These are phyloP conservation scores for Protaetia brevitarsis DNA, from an alignment of 1,140 invertebrate species.

Conservation along the genomic window DNA sequence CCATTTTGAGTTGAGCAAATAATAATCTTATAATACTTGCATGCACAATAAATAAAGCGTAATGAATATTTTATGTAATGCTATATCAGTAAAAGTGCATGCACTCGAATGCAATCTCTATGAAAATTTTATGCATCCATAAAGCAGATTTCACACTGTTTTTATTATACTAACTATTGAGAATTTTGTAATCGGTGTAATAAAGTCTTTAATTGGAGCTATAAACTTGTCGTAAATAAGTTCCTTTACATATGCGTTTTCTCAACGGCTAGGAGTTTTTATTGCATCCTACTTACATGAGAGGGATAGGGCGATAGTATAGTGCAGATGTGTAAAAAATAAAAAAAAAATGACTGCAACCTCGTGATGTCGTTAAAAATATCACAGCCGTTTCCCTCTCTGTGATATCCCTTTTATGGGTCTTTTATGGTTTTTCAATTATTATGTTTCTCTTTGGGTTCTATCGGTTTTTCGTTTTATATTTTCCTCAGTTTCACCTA, in stretches of 20 bases:
- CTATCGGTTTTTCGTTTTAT: neutral
- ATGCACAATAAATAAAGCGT: too few relatives aligned
- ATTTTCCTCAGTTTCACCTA: too few relatives aligned
- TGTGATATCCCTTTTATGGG: neutral
- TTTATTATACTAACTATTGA: neutral
- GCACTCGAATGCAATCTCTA: neutral
- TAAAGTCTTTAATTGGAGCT: neutral
- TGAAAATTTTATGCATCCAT: neutral
- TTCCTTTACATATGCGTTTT: neutral
- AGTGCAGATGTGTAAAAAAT: neutral
- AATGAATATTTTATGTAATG: conserved; percentile 4
- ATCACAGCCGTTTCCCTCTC: neutral
- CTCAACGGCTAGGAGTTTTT: neutral
- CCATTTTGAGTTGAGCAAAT: too few relatives aligned
- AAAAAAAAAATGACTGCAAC: neutral
- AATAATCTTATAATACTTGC: too few relatives aligned
- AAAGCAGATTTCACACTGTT: neutral
- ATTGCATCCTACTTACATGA: neutral
- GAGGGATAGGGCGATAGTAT: neutral
- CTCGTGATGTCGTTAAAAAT: neutral
- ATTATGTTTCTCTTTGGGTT: neutral
- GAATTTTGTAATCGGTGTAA: neutral
- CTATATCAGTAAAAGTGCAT: neutral
- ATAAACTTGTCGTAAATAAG: neutral
- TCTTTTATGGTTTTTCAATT: neutral